A percentile compares a stretch with the other conserved stretches of the same genome.
phyloP scores from a whole-genome alignment of 1,140 invertebrate genomes.

The Bombus haemorrhoidalis region DNA sequence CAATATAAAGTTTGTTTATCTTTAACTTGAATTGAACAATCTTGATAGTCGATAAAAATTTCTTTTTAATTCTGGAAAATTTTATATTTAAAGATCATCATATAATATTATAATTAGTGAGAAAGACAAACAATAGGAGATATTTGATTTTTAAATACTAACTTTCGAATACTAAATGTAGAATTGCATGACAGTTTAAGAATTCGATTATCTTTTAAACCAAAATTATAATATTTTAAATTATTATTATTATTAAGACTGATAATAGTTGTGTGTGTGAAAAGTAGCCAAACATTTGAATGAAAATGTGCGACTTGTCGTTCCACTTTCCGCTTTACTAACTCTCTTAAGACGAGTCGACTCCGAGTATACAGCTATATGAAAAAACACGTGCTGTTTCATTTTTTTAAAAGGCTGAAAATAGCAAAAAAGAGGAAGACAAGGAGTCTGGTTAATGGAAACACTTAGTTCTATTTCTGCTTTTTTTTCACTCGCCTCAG shows the following conservation, averaged over 20 bases:
- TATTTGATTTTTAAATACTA: not conserved
- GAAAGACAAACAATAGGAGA: not conserved
- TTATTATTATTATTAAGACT: too few relatives aligned
- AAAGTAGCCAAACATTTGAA: slow-evolving; percentile 21
- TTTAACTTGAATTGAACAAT: not conserved
- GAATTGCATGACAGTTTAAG: not conserved
- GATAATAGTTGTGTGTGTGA: not conserved
- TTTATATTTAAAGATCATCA: not conserved
- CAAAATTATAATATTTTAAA: not conserved
- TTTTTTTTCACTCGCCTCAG: not conserved
- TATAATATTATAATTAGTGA: not conserved
- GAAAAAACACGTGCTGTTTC: slow-evolving; percentile 38
- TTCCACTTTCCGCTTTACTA: slow-evolving; percentile 33
- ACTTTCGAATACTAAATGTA: not conserved
- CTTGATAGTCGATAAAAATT: not conserved
- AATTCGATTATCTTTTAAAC: not conserved
- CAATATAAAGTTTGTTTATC: not conserved
- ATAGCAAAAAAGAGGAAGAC: not conserved
- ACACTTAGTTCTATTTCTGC: slow-evolving; percentile 43
- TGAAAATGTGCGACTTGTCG: slow-evolving; percentile 17
- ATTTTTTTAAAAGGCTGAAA: slow-evolving; percentile 39
- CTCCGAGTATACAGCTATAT: slow-evolving; percentile 12
- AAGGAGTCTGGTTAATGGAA: slow-evolving; percentile 41
- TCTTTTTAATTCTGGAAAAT: not conserved
- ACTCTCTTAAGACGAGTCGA: slow-evolving; percentile 36